phyloP scores from a whole-genome alignment of 2,888 invertebrate genomes.

The Luperina nickerlii region DNA sequence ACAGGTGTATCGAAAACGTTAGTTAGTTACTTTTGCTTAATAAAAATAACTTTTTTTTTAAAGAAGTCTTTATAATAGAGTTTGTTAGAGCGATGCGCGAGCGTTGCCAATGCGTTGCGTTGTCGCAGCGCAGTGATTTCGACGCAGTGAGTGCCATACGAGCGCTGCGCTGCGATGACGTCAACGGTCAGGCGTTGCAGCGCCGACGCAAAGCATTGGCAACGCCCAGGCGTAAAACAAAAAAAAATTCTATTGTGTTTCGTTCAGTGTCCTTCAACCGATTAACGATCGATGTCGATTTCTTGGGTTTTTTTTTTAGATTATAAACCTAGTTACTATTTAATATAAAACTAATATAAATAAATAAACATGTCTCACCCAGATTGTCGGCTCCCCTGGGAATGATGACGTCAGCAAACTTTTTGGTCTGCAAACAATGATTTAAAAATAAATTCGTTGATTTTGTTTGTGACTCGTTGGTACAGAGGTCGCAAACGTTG shows the following conservation, averaged over 20 bases:
- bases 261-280: not conserved
- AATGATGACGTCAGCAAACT: constrained; percentile 99
- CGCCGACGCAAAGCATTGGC: not conserved
- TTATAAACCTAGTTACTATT: not conserved
- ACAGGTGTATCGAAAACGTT: not conserved
- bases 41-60: too few relatives aligned
- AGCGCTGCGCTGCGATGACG: not conserved
- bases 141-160: not conserved
- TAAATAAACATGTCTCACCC: constrained; percentile 91
- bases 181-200: not conserved
- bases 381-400: constrained; percentile 99
- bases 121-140: not conserved
- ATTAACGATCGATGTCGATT: not conserved
- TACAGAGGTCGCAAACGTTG: not conserved
- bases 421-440: constrained; percentile 95
- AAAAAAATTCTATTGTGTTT: not conserved
- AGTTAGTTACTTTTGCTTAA: not conserved
- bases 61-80: not conserved
- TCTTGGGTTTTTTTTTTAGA: not conserved
- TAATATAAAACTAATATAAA: constrained; percentile 8
- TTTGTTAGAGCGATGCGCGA: not conserved
- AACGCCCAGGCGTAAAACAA: not conserved
- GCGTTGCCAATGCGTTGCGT: not conserved
- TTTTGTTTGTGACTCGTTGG: not conserved
- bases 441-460: not conserved